Conservation (phyloP, 2,888 invertebrate species). For the Stenotaenia linearis region DNA sequence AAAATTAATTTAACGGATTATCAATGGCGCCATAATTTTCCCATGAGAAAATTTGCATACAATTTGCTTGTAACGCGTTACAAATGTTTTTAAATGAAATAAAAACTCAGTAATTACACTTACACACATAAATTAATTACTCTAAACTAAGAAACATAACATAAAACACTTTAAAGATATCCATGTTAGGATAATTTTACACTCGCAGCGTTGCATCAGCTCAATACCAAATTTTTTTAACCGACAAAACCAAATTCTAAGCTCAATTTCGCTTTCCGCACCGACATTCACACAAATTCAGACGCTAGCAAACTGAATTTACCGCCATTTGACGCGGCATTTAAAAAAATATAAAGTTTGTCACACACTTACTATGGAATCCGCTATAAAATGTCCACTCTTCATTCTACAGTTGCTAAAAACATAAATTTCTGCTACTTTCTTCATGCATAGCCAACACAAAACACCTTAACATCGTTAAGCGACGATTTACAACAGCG, state of each 20-base stretch:
- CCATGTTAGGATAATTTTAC: too few species aligned
- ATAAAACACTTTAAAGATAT: too few species aligned
- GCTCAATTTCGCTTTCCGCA: not conserved
- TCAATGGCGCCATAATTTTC: too few species aligned
- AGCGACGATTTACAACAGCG: not conserved
- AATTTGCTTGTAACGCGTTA: too few species aligned
- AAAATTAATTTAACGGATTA: not conserved
- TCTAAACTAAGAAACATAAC: too few species aligned
- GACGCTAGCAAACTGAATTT: not conserved
- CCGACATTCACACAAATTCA: not conserved
- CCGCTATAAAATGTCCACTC: not conserved
- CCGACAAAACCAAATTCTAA: not conserved
- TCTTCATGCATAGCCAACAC: not conserved
- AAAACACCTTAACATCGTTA: not conserved
- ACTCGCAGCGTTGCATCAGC: too few species aligned
- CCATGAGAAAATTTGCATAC: too few species aligned
- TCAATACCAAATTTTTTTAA: too few species aligned
- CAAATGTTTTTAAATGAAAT: too few species aligned
- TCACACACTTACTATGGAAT: not conserved
- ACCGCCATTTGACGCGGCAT: not conserved
- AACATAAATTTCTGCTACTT: not conserved
- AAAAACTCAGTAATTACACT: too few species aligned
- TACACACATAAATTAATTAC: too few species aligned
- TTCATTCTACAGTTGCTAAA: not conserved
- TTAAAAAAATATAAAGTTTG: not conserved